Conservation (phyloP, 2,797 vertebrate species). For the Paratrypauchen microcephalus region DNA sequence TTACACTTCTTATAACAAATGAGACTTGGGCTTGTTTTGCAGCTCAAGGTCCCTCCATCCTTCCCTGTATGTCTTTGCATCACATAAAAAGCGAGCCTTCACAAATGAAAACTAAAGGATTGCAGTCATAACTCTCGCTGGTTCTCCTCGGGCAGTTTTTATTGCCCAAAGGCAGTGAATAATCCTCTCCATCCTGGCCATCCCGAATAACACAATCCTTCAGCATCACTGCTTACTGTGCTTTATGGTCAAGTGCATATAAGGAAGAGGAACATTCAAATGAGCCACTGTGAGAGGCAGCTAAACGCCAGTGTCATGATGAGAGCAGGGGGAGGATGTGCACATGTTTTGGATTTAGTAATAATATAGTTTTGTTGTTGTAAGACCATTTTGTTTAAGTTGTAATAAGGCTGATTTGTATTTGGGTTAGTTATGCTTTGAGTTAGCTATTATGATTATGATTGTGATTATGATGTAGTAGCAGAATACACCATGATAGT, state of each 20-base stretch:
- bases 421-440: not conserved
- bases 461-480: not conserved
- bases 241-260: slow-evolving; percentile 59
- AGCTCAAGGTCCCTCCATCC: slow-evolving; percentile 55
- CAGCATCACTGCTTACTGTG: slow-evolving; percentile 64
- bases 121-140: slow-evolving; percentile 67
- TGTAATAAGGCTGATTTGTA: not conserved
- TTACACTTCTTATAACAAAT: slow-evolving; percentile 52
- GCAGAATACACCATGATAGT: not conserved
- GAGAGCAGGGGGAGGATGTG: slow-evolving; percentile 43
- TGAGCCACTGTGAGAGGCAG: slow-evolving; percentile 54
- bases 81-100: slow-evolving; percentile 40
- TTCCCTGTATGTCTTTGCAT: slow-evolving; percentile 48
- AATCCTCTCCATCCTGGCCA: slow-evolving; percentile 60
- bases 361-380: not conserved
- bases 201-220: slow-evolving; percentile 65
- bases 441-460: not conserved
- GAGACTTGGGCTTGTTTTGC: slow-evolving; percentile 47
- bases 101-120: slow-evolving; percentile 66
- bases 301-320: slow-evolving; percentile 32
- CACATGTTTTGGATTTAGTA: not conserved
- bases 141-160: slow-evolving; percentile 70
- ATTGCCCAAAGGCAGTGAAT: slow-evolving; percentile 66
- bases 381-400: too few relatives aligned
- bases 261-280: slow-evolving; percentile 62